phyloP scores from a whole-genome alignment of 2,113 vertebrate genomes.

The Lepisosteus osseus region DNA sequence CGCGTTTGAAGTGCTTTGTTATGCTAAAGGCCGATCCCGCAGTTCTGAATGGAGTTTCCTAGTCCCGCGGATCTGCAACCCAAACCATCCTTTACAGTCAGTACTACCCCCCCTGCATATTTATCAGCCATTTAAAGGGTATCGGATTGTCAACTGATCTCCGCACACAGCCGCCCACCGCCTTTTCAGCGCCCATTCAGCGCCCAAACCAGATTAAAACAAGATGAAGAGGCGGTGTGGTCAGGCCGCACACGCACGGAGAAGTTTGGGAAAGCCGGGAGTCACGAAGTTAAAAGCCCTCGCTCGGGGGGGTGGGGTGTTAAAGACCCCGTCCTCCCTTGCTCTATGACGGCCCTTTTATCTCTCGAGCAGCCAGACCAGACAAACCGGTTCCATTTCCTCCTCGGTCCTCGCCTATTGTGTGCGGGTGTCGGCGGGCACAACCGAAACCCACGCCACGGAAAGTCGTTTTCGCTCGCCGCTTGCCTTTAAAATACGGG shows the following conservation, averaged over 20 bases:
- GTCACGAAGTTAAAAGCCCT: background rate
- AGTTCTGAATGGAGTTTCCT: background rate
- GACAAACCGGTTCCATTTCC: too few species aligned
- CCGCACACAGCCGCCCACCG: background rate
- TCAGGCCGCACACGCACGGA: background rate
- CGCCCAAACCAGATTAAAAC: background rate
- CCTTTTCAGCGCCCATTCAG: background rate
- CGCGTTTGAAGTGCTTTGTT: too few species aligned
- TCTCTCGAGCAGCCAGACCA: too few species aligned
- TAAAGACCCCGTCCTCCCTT: too few species aligned
- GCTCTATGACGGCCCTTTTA: too few species aligned
- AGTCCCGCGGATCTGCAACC: background rate
- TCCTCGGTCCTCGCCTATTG: too few species aligned
- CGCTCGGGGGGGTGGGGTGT: too few species aligned
- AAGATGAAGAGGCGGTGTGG: background rate
- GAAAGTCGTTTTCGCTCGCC: too few species aligned
- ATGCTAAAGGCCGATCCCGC: too few species aligned
- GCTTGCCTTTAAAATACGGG: too few species aligned
- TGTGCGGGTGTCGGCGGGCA: too few species aligned
- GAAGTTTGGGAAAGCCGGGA: background rate
- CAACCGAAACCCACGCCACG: too few species aligned
- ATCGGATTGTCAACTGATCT: background rate
- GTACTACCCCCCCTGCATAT: background rate
- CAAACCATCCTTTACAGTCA: background rate
- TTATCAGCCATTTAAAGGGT: background rate